A percentile compares a stretch with the other conserved stretches of the same genome.
These are phyloP conservation scores for Dusona sp. DNA, from an alignment of 2,888 invertebrate species.

Conservation along the genomic window DNA sequence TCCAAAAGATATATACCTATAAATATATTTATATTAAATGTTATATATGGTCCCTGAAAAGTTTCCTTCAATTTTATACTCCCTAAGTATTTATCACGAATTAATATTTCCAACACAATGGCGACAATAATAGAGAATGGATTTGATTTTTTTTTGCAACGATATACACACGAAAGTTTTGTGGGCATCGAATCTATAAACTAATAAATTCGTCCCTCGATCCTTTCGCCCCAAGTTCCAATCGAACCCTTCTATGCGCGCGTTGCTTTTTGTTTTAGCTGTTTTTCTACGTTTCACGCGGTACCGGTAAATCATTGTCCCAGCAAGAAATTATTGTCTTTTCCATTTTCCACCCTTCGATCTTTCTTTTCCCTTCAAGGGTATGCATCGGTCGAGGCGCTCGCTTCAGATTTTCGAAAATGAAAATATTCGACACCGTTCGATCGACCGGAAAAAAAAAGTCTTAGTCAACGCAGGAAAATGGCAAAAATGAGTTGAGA, in stretches of 20 bases:
- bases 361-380: too few relatives aligned
- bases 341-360: neutral
- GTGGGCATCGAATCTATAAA: conserved; percentile 74
- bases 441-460: too few relatives aligned
- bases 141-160: neutral
- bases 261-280: too few relatives aligned
- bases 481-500: too few relatives aligned
- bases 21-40: neutral
- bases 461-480: too few relatives aligned
- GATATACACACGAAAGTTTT: conserved; percentile 26
- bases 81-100: neutral
- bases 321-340: neutral
- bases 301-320: neutral
- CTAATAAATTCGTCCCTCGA: conserved; percentile 63
- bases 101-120: neutral
- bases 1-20: conserved; percentile 12
- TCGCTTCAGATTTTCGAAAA: too few relatives aligned
- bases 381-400: too few relatives aligned
- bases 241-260: too few relatives aligned
- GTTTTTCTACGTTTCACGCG: too few relatives aligned
- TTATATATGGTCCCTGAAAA: neutral
- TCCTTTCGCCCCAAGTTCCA: too few relatives aligned
- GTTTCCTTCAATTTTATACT: neutral
- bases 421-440: too few relatives aligned
- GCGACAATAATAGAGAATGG: neutral